Percentiles rank a stretch among this genome's conserved stretches.
Evolutionary conservation across 1,140 invertebrate genomes (phyloP).

Genomic region (Formica selysi): DNA sequence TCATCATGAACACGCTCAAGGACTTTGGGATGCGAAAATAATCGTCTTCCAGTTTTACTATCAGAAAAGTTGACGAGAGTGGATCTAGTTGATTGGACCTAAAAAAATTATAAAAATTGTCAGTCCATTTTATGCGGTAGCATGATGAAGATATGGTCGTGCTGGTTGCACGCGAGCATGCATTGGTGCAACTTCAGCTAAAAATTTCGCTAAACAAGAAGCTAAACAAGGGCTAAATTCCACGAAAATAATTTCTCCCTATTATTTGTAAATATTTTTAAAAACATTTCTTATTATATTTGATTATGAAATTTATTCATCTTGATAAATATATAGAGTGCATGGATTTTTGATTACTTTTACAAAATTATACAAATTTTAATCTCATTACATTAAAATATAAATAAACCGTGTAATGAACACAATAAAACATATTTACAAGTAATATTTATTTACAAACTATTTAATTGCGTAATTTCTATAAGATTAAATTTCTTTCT

Average conservation of each 20-base stretch:
- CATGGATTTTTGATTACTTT: neutral
- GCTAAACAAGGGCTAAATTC: neutral
- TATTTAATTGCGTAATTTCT: slow-evolving; percentile 6
- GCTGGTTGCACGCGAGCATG: slow-evolving; percentile 61
- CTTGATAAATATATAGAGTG: neutral
- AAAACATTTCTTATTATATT: slow-evolving; percentile 4
- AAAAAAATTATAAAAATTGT: slow-evolving; percentile 78
- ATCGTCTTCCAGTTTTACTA: slow-evolving; percentile 80
- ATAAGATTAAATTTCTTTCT: neutral
- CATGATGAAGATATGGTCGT: slow-evolving; percentile 6
- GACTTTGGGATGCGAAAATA: slow-evolving; percentile 82
- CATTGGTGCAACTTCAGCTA: slow-evolving; percentile 43
- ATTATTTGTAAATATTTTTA: slow-evolving; percentile 7
- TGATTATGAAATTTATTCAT: neutral
- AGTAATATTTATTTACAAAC: slow-evolving; percentile 5
- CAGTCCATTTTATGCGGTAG: slow-evolving; percentile 49
- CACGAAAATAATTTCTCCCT: neutral
- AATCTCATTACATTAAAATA: neutral
- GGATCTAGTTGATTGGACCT: slow-evolving; percentile 80
- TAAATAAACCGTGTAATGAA: neutral
- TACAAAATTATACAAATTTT: slow-evolving; percentile 1
- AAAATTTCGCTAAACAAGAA: slow-evolving; percentile 33
- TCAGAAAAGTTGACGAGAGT: slow-evolving; percentile 77
- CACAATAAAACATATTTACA: neutral
- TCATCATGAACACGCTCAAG: slow-evolving; percentile 79